phyloP scores from a whole-genome alignment of 2,113 vertebrate species.

The Macrotis lagotis region DNA sequence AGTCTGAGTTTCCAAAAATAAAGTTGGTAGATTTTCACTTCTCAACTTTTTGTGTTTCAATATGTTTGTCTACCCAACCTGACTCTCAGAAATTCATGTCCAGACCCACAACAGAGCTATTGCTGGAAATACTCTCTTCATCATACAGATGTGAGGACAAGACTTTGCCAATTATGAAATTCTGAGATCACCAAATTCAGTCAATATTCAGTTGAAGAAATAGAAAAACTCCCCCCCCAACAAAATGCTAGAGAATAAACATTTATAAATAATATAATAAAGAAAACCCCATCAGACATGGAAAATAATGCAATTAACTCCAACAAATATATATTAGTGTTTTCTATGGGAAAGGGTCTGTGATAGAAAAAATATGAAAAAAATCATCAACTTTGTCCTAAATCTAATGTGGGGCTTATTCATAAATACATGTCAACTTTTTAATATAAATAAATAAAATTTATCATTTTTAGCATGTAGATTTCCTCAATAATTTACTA shows the following conservation, averaged over 20 bases:
- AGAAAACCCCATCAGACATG: not conserved
- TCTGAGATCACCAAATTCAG: not conserved
- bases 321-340: not conserved
- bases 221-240: no score
- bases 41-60: no score
- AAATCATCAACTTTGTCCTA: not conserved
- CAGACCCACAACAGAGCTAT: no score
- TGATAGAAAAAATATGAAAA: not conserved
- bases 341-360: not conserved
- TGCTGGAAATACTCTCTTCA: not conserved
- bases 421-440: not conserved
- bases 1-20: no score
- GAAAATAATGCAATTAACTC: not conserved
- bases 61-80: no score
- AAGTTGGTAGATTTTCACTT: no score
- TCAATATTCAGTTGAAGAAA: not conserved
- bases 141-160: not conserved
- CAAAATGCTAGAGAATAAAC: not conserved
- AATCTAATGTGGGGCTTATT: not conserved
- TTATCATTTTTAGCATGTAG: not conserved
- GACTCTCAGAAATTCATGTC: no score
- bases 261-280: not conserved
- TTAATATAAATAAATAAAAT: not conserved
- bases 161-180: not conserved
- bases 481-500: not conserved